Evolutionary conservation across 2,797 vertebrate species (phyloP).

Genomic region (Anas capensis): DNA sequence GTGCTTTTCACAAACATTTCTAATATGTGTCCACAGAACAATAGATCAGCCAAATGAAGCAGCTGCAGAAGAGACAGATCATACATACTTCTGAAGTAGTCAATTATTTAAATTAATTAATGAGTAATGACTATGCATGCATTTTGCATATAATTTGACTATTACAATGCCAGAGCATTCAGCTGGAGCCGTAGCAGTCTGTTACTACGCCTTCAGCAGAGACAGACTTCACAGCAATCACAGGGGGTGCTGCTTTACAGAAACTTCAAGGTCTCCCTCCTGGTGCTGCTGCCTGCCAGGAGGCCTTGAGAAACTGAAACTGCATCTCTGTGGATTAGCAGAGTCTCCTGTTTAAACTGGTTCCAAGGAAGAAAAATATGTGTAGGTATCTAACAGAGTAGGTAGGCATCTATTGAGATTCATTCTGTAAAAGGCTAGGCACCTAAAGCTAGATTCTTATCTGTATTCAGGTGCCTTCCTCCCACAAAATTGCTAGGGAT

Average conservation of each 20-base stretch:
- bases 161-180: background rate
- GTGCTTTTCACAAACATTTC: constrained; percentile 16
- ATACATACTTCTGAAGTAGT: background rate
- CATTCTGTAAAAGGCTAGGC: background rate
- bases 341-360: background rate
- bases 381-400: background rate
- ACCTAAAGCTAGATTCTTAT: background rate
- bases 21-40: constrained; percentile 12
- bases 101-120: constrained; percentile 61
- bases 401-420: background rate
- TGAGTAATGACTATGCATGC: constrained; percentile 28
- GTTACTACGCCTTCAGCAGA: background rate
- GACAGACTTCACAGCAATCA: background rate
- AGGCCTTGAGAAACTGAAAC: background rate
- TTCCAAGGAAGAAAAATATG: background rate
- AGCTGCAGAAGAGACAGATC: constrained; percentile 47
- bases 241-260: background rate
- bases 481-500: constrained; percentile 5
- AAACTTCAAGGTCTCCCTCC: background rate
- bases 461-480: background rate
- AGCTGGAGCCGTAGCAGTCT: background rate
- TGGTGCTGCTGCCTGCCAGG: background rate
- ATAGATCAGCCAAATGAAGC: background rate
- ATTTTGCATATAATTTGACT: constrained; percentile 48
- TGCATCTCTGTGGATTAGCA: background rate